Base-by-base conservation (phyloP, 2,797 vertebrate species). In the Gobio occitaniae region DNA sequence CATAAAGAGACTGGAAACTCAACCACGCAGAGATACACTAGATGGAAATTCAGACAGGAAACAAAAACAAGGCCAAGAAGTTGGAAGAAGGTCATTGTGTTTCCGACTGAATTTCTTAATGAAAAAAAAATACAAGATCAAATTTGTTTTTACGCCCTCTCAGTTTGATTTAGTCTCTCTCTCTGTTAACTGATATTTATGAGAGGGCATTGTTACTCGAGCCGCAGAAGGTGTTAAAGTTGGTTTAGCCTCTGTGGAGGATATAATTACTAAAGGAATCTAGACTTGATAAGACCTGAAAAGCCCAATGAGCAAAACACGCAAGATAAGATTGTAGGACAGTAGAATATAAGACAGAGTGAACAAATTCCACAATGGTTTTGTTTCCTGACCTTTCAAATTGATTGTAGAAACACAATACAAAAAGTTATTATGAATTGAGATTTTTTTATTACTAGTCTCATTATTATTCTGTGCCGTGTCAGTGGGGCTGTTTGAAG, bases 1-100 rank as follows among this genome's bases (percentile, higher is more conserved):
- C 38, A 29, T 86, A 83, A 87, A 91, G 91, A 90, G 88, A 87
- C 90, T 91, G 71, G 90, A 93, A 92, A 90, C 84, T 81, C 86
- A 89, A 89, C 65, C 82, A 74, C 78, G 21, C 65, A 29, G 29
- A 86, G 74, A 86, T 84, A 86, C 85, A 81, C 87, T 84, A 80
- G 25, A 84, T 78, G 88, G 86, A 92, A 88, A 83, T 82, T 32
- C 89, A 44, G 52, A 66, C 86, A 78, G 71, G 68, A 69, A 83
- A 83, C 69, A 41, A 74, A 85, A 83, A 84, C 54, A 69, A 54
- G 70, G 47, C 82, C 25, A 66, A 56, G 25, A 82, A 84, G 17
- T 59, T 77, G 52, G 29, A 80, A 69, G 63, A 80, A 61, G 77
- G 59, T 68, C 70, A 36, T 36, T 15, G 25, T 48, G 52, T 44